Evolutionary conservation across 2,797 vertebrate genomes (phyloP), one percentile per base, ranked within the genome.

Genomic region (Micropoecilia bifurca): DNA sequence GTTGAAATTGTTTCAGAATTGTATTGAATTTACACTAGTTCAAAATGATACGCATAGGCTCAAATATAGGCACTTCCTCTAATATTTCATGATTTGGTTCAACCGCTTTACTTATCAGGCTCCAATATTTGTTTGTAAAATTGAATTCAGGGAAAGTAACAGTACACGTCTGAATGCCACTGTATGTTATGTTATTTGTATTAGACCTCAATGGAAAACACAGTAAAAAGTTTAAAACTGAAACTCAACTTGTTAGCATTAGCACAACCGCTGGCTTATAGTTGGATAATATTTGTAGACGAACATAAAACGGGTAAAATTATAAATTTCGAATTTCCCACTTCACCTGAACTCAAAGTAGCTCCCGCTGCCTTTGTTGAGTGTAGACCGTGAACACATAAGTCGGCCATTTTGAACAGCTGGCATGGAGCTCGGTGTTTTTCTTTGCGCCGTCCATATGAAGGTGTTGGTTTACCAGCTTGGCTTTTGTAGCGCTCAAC

Each of bases 381-480:
- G 82, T 77, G 9, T 28, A 71, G 76, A 30, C 77, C 59, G 43
- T 55, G 73, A 83, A 80, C 78, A 33, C 83, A 50, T 6, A 75
- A 4, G 71, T 66, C 90, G 81, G 78, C 86, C 89, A 88, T 73
- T 80, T 68, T 1, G 84, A 87, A 93, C 95, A 96, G 94, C 95
- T 95, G 96, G 90, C 78, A 30, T 85, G 59, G 80, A 73, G 83
- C 77, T 73, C 81, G 61, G 77, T 92, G 93, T 93, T 94, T 93
- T 89, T 85, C 91, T 95, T 93, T 86, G 80, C 55, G 91, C 89
- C 87, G 89, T 95, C 89, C 84, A 39, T 92, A 87, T 83, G 74
- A 61, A 71, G 92, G 95, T 96, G 93, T 96, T 90, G 85, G 88
- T 94, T 96, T 95, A 95, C 92, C 87, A 84, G 93, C 92, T 92